Percentiles rank a stretch among this genome's conserved stretches.
phyloP scores from a whole-genome alignment of 2,888 invertebrate genomes.

The Brenthis hecate region DNA sequence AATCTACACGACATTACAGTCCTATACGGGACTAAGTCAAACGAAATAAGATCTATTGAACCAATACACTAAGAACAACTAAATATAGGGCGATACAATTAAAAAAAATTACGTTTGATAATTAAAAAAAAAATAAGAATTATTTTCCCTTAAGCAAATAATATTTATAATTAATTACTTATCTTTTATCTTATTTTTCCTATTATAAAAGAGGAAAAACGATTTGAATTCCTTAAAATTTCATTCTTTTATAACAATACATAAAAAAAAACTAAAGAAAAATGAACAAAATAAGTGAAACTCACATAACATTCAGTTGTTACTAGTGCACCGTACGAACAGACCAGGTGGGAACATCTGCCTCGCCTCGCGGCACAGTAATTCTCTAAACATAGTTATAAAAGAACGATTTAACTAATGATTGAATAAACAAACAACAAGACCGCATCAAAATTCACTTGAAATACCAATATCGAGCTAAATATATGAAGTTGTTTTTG shows the following conservation, averaged over 20 bases:
- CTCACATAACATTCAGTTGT: too few species aligned
- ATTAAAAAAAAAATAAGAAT: too few species aligned
- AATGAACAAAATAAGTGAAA: too few species aligned
- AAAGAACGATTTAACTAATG: constrained; percentile 25
- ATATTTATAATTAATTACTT: too few species aligned
- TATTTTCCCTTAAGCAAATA: too few species aligned
- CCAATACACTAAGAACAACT: constrained; percentile 19
- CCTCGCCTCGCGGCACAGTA: constrained; percentile 72
- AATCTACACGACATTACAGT: constrained; percentile 65
- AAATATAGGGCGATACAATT: neutral
- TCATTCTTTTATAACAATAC: too few species aligned
- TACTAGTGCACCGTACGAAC: constrained; percentile 19
- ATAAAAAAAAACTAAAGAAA: too few species aligned
- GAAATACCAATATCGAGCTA: constrained; percentile 19
- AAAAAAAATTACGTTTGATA: neutral
- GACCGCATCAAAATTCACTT: constrained; percentile 19
- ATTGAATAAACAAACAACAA: constrained; percentile 4
- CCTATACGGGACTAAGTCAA: constrained; percentile 66
- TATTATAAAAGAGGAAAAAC: too few species aligned
- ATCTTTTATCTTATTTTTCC: too few species aligned
- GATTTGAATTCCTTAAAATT: too few species aligned
- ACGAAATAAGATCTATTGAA: constrained; percentile 28
- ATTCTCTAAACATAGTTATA: constrained; percentile 57
- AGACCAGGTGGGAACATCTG: constrained; percentile 71
- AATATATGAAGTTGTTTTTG: constrained; percentile 25